Conservation (phyloP, 2,113 vertebrate genomes). For the Psephotus haematonotus region DNA sequence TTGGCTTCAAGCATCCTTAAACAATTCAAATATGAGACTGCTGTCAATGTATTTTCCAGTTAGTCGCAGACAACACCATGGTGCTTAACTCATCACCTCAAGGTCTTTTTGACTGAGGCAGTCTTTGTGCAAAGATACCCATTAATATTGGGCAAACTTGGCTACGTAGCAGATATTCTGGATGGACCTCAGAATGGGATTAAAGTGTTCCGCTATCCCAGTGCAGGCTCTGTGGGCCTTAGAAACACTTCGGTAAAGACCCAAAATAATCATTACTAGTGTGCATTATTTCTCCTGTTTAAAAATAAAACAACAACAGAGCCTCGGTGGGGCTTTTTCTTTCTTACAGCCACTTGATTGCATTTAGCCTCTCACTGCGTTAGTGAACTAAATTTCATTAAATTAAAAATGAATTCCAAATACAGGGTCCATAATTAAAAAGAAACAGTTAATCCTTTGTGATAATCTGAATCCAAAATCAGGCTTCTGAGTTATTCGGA, state of each 20-base stretch:
- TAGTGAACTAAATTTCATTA: constrained; percentile 53
- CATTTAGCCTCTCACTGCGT: constrained; percentile 35
- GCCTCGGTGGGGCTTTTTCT: background rate
- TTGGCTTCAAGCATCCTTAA: background rate
- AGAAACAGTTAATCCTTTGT: constrained; percentile 44
- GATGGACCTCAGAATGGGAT: background rate
- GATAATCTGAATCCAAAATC: constrained; percentile 44
- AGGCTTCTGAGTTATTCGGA: constrained; percentile 29
- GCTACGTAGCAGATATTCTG: background rate
- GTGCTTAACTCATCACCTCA: background rate
- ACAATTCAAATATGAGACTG: background rate
- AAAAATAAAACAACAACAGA: background rate
- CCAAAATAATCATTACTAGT: background rate
- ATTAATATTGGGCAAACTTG: background rate
- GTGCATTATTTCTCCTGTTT: background rate
- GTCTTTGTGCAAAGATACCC: background rate
- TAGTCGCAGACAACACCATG: background rate
- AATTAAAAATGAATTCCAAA: constrained; percentile 41
- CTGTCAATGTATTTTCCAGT: background rate
- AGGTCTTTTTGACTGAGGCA: background rate
- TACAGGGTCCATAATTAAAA: constrained; percentile 38
- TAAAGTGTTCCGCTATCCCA: background rate
- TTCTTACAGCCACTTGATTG: constrained; percentile 31
- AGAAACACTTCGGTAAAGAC: background rate
- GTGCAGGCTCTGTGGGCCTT: background rate